These are phyloP conservation scores for Rhagophthalmus giganteus DNA, from an alignment of 2,888 invertebrate genomes.

Conservation along the genomic window DNA sequence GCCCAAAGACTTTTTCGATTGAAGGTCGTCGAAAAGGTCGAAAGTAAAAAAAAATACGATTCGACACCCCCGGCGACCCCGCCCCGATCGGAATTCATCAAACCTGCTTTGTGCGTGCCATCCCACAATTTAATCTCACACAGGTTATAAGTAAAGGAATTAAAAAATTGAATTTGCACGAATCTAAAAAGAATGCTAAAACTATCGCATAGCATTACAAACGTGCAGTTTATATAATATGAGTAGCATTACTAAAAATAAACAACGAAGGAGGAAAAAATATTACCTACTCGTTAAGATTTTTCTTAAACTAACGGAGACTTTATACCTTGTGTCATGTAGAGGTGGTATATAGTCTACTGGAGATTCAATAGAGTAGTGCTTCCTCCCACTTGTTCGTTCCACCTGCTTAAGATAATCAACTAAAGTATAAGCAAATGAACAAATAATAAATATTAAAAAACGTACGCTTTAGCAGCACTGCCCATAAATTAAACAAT, in stretches of 20 bases:
- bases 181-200: background rate
- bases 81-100: no score
- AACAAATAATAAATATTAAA: slow-evolving; percentile 8
- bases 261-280: slow-evolving; percentile 2
- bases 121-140: no score
- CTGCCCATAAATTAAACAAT: no score
- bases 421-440: slow-evolving; percentile 18
- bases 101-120: no score
- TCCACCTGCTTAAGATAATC: slow-evolving; percentile 49
- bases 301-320: slow-evolving; percentile 5
- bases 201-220: background rate
- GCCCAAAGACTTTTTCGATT: no score
- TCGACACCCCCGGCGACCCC: no score
- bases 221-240: background rate
- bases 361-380: slow-evolving; percentile 44
- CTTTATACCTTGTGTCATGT: slow-evolving; percentile 42
- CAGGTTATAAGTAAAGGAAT: no score
- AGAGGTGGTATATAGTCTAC: slow-evolving; percentile 51
- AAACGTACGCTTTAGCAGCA: background rate
- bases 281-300: background rate
- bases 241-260: slow-evolving; percentile 1
- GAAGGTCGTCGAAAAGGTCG: no score
- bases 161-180: no score
- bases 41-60: no score
- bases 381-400: slow-evolving; percentile 42